Percentiles rank a stretch among this genome's conserved stretches.
These are phyloP conservation scores for Procambarus virginalis DNA, from an alignment of 1,140 invertebrate species.

Conservation along the genomic window DNA sequence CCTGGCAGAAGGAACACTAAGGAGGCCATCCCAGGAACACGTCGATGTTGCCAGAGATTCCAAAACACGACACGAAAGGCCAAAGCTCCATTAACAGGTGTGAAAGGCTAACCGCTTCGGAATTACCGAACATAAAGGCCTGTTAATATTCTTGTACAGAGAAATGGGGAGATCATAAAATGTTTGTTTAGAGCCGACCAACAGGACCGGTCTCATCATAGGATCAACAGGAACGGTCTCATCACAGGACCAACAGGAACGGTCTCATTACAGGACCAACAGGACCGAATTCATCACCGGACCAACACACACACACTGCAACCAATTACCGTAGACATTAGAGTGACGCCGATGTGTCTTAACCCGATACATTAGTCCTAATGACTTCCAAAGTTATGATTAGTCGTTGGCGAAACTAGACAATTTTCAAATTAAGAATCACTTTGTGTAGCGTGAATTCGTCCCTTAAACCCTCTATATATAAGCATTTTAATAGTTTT, in stretches of 20 bases:
- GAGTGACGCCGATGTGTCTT: not conserved
- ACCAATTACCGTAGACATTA: not conserved
- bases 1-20: not conserved
- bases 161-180: not conserved
- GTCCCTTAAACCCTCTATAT: too few species aligned
- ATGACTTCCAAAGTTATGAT: not conserved
- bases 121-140: slow-evolving; percentile 15
- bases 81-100: slow-evolving; percentile 11
- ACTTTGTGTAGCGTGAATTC: too few species aligned
- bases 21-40: not conserved
- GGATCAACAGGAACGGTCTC: not conserved
- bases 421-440: too few species aligned
- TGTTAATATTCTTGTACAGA: slow-evolving; percentile 4
- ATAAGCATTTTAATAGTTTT: too few species aligned
- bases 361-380: not conserved
- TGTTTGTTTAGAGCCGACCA: not conserved
- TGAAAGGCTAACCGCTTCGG: slow-evolving; percentile 11
- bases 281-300: not conserved
- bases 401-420: not conserved
- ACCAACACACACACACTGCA: not conserved
- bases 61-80: not conserved
- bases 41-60: not conserved
- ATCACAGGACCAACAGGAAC: not conserved
- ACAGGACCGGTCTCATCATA: too few species aligned
- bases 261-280: not conserved